Evolutionary conservation across 1,140 invertebrate species (phyloP), one percentile per base, ranked within the genome.

Genomic region (Drosophila jambulina): DNA sequence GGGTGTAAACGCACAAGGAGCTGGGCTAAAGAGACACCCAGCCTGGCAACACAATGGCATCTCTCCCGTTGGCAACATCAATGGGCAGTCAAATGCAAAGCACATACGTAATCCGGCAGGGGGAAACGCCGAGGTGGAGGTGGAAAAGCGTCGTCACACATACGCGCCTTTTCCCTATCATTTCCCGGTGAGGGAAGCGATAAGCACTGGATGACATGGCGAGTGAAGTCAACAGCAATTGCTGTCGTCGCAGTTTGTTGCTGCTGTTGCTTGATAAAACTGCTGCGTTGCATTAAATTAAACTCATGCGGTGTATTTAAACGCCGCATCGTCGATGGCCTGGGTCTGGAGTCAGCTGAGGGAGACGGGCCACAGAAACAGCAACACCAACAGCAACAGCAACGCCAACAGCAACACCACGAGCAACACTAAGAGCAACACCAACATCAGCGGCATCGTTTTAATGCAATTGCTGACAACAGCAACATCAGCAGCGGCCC

Each of bases 251-350:
- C 85, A 84, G 45, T 69, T 84, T 75, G 64, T 60, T 57, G 46
- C 17, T 53, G 49, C 27, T 88, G 80, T 56, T 76, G 76, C 70
- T 78, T 88, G 78, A 81, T 88, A 79, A 88, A 90, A 79, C 78
- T 90, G 85, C 85, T 85, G 85, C 81, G 82, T 90, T 90, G 85
- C 85, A 90, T 85, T 90, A 90, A 90, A 82, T 90, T 91, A 85
- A 90, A 74, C 78, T 85, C 82, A 90, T 90, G 85, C 71, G 85
- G 81, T 90, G 68, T 85, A 85, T 90, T 90, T 90, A 88, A 80
- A 74, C 48, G 77, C 76, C 76, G 59, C 76, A 70, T 71, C 45
- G 57, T 61, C 76, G 67, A 70, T 48, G 45, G 45, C 23, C 23
- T 10, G 69, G 69, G 51, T 45, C 32, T 40, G 61, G 32, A 72